Conservation (phyloP, 2,113 vertebrate genomes). For the Trachemys scripta region DNA sequence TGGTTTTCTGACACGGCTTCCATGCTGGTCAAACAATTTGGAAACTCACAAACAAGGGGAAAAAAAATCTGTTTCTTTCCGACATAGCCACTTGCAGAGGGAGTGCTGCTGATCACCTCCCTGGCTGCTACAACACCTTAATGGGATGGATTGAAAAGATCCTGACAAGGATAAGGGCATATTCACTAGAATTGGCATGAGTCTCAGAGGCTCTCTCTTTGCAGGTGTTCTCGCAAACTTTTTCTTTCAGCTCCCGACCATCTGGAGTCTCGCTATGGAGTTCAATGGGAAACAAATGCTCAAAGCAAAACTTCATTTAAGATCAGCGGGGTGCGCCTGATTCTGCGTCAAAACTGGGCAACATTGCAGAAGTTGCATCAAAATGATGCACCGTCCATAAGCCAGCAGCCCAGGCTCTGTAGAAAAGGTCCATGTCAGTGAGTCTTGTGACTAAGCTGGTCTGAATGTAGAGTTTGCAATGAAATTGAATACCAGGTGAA, state of each 20-base stretch:
- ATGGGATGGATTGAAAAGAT: conserved; percentile 71
- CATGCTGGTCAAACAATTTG: conserved; percentile 61
- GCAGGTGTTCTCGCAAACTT: conserved; percentile 5
- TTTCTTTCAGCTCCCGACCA: conserved; percentile 6
- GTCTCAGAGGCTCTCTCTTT: conserved; percentile 14
- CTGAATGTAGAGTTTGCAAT: not conserved
- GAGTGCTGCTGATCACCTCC: conserved; percentile 49
- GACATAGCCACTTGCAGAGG: conserved; percentile 53
- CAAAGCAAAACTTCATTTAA: not conserved
- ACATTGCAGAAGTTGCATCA: fast-evolving
- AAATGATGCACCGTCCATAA: conserved; percentile 3
- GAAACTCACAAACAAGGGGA: conserved; percentile 15
- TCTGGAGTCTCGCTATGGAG: conserved; percentile 26
- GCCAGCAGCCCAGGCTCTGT: fast-evolving
- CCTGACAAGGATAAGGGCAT: conserved; percentile 47
- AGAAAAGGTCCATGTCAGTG: not conserved
- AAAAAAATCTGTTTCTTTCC: conserved; percentile 50
- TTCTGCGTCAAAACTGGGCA: not conserved
- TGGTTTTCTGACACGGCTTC: conserved; percentile 44
- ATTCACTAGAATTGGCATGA: not conserved
- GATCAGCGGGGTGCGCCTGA: fast-evolving
- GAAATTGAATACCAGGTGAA: conserved; percentile 36
- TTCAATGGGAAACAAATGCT: not conserved
- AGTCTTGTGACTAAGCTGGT: not conserved
- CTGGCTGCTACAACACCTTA: conserved; percentile 58